phyloP scores from a whole-genome alignment of 2,888 invertebrate genomes.

The Andrena bucephala region DNA sequence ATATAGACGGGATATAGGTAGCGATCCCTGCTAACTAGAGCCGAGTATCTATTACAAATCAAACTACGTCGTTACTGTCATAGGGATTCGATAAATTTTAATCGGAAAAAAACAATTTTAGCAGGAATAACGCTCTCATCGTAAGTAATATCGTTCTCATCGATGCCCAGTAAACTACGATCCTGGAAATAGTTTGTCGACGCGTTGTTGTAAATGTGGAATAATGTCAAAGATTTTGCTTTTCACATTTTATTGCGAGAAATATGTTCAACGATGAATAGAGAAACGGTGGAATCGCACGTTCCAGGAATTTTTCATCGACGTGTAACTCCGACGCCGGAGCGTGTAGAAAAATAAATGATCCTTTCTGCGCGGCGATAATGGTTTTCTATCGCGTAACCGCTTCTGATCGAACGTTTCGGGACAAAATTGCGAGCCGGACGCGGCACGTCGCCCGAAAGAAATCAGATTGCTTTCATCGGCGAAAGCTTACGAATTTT shows the following conservation, averaged over 20 bases:
- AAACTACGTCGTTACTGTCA: background rate
- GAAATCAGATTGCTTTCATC: slow-evolving; percentile 28
- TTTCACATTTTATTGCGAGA: background rate
- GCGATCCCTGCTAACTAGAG: background rate
- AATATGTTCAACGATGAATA: background rate
- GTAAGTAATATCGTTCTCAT: slow-evolving; percentile 1
- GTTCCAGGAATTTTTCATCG: background rate
- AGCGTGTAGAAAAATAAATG: background rate
- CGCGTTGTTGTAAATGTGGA: background rate
- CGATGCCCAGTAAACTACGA: slow-evolving; percentile 11
- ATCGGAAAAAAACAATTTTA: slow-evolving; percentile 8
- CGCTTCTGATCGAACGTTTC: background rate
- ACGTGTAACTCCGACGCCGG: background rate
- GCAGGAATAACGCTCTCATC: background rate
- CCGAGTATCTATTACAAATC: background rate
- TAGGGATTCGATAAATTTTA: slow-evolving; percentile 8
- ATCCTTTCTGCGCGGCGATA: background rate
- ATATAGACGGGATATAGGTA: background rate
- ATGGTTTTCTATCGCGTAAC: background rate
- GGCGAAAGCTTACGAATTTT: slow-evolving; percentile 36
- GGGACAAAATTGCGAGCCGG: slow-evolving; percentile 5
- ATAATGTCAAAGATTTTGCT: slow-evolving; percentile 8
- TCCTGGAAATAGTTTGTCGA: slow-evolving; percentile 18
- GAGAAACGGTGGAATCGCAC: background rate
- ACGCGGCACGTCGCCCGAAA: background rate